Evolutionary conservation across 2,113 vertebrate genomes (phyloP).

Genomic region (Sinocyclocheilus grahami): DNA sequence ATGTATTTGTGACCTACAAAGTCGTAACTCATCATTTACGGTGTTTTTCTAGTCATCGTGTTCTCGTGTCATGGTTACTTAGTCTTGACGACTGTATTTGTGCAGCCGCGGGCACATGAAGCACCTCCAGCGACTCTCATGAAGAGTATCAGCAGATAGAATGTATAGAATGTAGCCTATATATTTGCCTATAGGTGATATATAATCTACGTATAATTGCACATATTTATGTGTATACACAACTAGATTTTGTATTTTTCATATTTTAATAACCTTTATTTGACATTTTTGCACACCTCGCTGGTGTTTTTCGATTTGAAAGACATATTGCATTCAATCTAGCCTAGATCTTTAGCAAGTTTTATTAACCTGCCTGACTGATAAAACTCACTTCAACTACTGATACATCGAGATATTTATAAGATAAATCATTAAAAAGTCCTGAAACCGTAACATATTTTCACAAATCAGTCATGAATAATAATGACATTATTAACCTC

Average conservation of each 20-base stretch:
- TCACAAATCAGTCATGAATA: neutral
- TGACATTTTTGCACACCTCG: neutral
- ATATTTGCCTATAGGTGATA: neutral
- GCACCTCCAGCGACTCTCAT: neutral
- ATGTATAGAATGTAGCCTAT: too few relatives aligned
- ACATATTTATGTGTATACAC: neutral
- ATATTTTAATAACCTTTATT: neutral
- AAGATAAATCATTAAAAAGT: neutral
- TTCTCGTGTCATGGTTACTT: conserved; percentile 39
- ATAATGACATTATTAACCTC: neutral
- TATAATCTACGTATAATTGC: neutral
- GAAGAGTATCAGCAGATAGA: neutral
- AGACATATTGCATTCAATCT: neutral
- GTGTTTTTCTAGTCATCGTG: conserved; percentile 5
- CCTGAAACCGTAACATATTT: neutral
- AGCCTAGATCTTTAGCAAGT: neutral
- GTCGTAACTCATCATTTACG: neutral
- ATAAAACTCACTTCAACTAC: neutral
- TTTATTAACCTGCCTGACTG: neutral
- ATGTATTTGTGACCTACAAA: neutral
- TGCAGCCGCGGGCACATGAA: conserved; percentile 20
- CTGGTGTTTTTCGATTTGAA: neutral
- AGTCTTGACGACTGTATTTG: conserved; percentile 40
- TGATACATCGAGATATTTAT: neutral
- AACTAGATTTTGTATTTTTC: neutral